These are phyloP conservation scores for Keiferia lycopersicella DNA, from an alignment of 2,888 invertebrate species.

Conservation along the genomic window DNA sequence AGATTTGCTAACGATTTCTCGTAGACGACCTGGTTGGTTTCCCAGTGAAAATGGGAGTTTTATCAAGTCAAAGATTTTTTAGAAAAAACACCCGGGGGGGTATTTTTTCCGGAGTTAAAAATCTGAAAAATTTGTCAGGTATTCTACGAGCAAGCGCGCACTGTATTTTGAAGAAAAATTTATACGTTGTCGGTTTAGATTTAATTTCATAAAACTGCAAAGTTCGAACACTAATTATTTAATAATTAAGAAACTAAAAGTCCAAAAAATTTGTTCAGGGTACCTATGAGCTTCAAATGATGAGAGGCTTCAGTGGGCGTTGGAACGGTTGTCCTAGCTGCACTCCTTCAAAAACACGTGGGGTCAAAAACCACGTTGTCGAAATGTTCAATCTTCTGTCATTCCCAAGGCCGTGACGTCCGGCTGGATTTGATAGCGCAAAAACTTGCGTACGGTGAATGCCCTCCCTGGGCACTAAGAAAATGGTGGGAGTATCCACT, in stretches of 20 bases:
- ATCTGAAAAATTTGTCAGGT: neutral
- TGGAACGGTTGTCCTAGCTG: neutral
- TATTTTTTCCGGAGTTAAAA: neutral
- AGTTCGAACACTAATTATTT: neutral
- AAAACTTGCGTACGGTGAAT: neutral
- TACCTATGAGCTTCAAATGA: neutral
- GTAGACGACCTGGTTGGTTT: neutral
- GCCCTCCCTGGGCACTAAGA: neutral
- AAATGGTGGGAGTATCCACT: neutral
- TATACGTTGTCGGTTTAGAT: neutral
- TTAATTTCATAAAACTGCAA: neutral
- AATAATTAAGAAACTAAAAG: neutral
- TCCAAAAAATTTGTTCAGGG: neutral
- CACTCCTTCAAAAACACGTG: neutral
- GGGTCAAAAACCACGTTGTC: neutral
- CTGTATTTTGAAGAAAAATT: neutral
- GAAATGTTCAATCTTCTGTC: neutral
- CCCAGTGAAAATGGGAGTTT: neutral
- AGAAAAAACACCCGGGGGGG: neutral
- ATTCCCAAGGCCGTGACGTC: neutral
- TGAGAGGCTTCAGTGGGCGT: neutral
- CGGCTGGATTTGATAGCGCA: neutral
- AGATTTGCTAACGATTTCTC: neutral
- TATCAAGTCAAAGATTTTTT: neutral
- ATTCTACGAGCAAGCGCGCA: neutral